Conservation (phyloP, 2,113 vertebrate species). For the Perca fluviatilis region DNA sequence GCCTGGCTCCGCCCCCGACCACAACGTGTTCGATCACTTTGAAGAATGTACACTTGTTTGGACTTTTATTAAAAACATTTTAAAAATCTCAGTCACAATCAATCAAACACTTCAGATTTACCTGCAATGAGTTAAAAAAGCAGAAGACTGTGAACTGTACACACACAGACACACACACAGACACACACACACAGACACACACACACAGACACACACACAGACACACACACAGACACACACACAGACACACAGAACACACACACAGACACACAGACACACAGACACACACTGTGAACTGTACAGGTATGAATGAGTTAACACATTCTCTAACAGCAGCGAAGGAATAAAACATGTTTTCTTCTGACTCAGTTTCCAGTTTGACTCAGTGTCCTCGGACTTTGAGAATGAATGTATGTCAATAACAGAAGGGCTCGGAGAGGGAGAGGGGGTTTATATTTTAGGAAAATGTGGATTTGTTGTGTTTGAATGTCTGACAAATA, state of each 20-base stretch:
- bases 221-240: no score
- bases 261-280: background rate
- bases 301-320: slow-evolving; percentile 7
- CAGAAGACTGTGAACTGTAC: background rate
- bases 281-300: background rate
- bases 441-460: background rate
- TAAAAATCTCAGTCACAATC: no score
- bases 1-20: no score
- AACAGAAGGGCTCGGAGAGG: background rate
- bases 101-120: background rate
- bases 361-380: background rate
- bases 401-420: background rate
- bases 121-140: slow-evolving; percentile 6
- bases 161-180: no score
- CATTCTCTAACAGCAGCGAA: slow-evolving; percentile 23
- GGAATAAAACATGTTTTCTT: slow-evolving; percentile 40
- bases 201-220: no score
- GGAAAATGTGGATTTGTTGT: background rate
- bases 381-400: no score
- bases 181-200: no score
- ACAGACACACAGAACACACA: no score
- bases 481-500: background rate
- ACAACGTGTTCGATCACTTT: no score
- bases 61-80: no score
- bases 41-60: no score